Evolutionary conservation across 2,113 vertebrate species (phyloP).

Genomic region (Paracanthobrama guichenoti): DNA sequence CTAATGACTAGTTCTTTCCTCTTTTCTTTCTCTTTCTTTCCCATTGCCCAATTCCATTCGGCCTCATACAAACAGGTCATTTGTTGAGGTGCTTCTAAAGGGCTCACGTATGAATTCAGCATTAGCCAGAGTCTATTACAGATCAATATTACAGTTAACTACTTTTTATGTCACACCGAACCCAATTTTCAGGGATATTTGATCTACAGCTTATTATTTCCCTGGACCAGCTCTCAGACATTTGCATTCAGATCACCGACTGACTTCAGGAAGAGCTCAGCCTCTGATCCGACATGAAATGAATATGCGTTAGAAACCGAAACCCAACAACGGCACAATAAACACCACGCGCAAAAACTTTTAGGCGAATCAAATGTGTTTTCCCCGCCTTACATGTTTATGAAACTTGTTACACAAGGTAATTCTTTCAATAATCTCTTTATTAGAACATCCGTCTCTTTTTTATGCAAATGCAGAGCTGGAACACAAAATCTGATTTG

Average conservation of each 20-base stretch:
- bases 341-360: conserved; percentile 76
- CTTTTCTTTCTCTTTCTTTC: conserved; percentile 8
- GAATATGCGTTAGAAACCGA: conserved; percentile 65
- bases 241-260: conserved; percentile 76
- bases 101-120: conserved; percentile 69
- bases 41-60: too few relatives aligned
- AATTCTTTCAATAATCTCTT: conserved; percentile 98
- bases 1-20: background rate
- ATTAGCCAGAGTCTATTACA: conserved; percentile 73
- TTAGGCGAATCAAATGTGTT: conserved; percentile 91
- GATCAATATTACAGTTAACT: conserved; percentile 75
- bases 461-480: conserved; percentile 97
- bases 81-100: conserved; percentile 24
- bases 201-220: conserved; percentile 74
- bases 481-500: conserved; percentile 98
- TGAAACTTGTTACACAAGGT: conserved; percentile 98
- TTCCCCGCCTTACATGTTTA: conserved; percentile 74
- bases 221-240: conserved; percentile 62
- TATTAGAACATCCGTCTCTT: conserved; percentile 83
- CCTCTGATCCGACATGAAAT: conserved; percentile 65
- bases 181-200: conserved; percentile 76
- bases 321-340: conserved; percentile 74
- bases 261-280: conserved; percentile 57
- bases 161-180: conserved; percentile 71
- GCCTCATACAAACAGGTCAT: conserved; percentile 7